Base-by-base conservation (phyloP, 1,140 invertebrate species). In the Temnothorax longispinosus region DNA sequence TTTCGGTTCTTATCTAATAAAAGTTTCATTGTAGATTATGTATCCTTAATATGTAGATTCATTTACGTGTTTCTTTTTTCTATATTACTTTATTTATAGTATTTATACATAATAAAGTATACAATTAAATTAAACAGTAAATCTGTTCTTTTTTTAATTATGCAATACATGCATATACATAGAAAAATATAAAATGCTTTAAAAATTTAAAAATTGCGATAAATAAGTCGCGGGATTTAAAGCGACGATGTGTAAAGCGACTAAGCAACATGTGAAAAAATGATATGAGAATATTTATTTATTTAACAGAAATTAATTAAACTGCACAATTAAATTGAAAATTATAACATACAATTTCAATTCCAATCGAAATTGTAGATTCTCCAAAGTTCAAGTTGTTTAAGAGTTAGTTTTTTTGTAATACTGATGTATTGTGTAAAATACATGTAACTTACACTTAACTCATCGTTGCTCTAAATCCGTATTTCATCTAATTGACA, bases 121-220 rank as follows among this genome's bases (percentile, higher is more conserved):
- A 72, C 69, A 44, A 81, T 72, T 82, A 11, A 44, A 47, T 80
- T 41, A 69, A 44, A 56, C 5, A 74, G 5, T 41, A 60, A 38
- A 38, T 60, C 11, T 82, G 1, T 47, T 62, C 11, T 2, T 69
- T 27, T 27, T 60, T 75, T 27, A 82, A 2, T 74, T 50, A 38
- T 15, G n/a, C 21, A 56, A n/a, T 18, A 21, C 13, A 67, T 18
- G 27, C 27, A 21, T 72, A 47, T 60, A 74, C 11, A 58, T 84
- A 84, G 18, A 84, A 84, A 84, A 84, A 60, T 74, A 84, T 84
- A 84, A 84, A 84, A 52, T 54, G 4, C 0, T 44, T 38, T 8
- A 54, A 81, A 81, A 54, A 21, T 80, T 54, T 2, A 54, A 69
- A 54, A 5, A 11, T 7, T 76, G 13, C 21, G n/a, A 35, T 38